phyloP scores from a whole-genome alignment of 2,113 vertebrate genomes.

The Petaurus breviceps region DNA sequence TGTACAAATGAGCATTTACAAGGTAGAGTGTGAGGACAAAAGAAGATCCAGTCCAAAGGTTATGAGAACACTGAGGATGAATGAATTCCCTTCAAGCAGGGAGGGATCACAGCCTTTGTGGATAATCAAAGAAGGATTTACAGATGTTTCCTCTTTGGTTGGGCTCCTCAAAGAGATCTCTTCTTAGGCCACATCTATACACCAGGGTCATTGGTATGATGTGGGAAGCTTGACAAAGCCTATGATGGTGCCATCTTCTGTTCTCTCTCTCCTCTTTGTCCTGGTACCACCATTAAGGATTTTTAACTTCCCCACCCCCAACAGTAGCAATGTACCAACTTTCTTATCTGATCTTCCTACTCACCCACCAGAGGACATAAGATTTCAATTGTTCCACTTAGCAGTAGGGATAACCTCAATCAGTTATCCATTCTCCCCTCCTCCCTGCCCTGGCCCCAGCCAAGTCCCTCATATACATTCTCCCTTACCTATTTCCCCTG shows the following conservation, averaged over 20 bases:
- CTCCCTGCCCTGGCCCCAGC: too few species aligned
- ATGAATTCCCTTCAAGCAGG: not conserved
- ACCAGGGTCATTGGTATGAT: not conserved
- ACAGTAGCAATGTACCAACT: not conserved
- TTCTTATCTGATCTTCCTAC: not conserved
- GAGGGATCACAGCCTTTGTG: not conserved
- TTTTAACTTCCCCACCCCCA: not conserved
- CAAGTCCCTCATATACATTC: not conserved
- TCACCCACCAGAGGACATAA: not conserved
- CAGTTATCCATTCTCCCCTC: not conserved
- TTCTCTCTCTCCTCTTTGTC: not conserved
- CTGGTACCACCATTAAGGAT: not conserved
- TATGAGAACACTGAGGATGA: not conserved
- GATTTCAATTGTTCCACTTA: not conserved
- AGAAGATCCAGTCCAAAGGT: not conserved
- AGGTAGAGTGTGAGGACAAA: not conserved
- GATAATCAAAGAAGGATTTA: not conserved
- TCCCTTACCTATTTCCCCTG: not conserved
- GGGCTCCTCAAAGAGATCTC: not conserved
- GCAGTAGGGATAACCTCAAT: not conserved
- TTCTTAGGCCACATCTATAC: not conserved
- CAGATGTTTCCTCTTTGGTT: not conserved
- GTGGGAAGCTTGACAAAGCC: not conserved
- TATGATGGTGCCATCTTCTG: not conserved
- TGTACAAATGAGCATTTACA: not conserved